Conservation (phyloP, 1,140 invertebrate genomes). For the Ostrea denselamellosa region DNA sequence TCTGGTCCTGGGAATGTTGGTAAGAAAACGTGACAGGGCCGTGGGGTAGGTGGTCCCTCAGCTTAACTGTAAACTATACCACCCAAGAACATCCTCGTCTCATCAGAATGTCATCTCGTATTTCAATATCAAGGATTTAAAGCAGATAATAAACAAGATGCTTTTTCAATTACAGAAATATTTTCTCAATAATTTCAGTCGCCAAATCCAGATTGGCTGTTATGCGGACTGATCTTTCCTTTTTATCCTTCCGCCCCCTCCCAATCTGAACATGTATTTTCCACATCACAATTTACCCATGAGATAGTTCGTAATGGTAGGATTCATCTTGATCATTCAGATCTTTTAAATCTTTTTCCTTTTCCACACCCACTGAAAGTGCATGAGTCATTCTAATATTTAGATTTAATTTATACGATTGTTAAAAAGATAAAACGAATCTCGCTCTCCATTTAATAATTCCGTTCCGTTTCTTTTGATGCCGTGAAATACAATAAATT, state of each 20-base stretch:
- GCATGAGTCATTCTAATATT: constrained; percentile 27
- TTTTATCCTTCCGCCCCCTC: constrained; percentile 12
- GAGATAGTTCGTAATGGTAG: background rate
- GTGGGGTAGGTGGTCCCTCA: background rate
- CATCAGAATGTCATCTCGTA: constrained; percentile 22
- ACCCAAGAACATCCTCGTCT: constrained; percentile 14
- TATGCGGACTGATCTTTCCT: background rate
- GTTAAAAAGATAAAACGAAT: constrained; percentile 18
- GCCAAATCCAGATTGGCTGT: background rate
- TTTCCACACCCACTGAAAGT: constrained; percentile 25
- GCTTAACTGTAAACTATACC: background rate
- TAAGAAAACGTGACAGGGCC: background rate
- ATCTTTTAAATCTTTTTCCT: constrained; percentile 14
- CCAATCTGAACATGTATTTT: constrained; percentile 17
- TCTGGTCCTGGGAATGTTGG: background rate
- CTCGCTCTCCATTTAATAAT: constrained; percentile 4
- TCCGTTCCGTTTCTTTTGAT: constrained; percentile 15
- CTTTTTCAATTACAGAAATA: constrained; percentile 14
- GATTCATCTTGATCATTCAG: constrained; percentile 32
- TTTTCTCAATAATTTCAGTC: background rate
- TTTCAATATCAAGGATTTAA: constrained; percentile 21
- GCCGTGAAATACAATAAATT: constrained; percentile 32
- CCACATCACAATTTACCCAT: constrained; percentile 11
- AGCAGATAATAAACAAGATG: constrained; percentile 33
- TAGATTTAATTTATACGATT: constrained; percentile 35